A percentile compares a stretch with the other conserved stretches of the same genome.
Conservation (phyloP, 2,888 invertebrate species). For the Orchesella flavescens region DNA sequence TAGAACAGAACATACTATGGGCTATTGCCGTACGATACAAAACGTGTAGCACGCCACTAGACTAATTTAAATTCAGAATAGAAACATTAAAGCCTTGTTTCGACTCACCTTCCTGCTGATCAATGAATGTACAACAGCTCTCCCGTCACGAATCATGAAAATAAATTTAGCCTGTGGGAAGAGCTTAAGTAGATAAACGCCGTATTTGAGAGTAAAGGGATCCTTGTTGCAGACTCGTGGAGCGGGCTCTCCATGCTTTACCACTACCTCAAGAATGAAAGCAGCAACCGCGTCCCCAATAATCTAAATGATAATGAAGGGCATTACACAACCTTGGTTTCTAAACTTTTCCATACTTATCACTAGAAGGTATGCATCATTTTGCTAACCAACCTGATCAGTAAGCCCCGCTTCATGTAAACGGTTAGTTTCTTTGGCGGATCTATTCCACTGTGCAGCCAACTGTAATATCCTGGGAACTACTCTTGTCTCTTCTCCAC, state of each 20-base stretch:
- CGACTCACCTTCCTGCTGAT: slow-evolving; percentile 89
- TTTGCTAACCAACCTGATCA: slow-evolving; percentile 80
- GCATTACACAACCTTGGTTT: background rate
- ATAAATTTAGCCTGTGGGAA: slow-evolving; percentile 99
- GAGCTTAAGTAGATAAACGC: slow-evolving; percentile 92
- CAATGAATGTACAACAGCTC: slow-evolving; percentile 98
- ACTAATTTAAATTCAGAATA: background rate
- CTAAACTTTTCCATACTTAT: no score
- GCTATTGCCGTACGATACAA: no score
- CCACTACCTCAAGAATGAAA: slow-evolving; percentile 96
- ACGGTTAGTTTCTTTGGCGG: slow-evolving; percentile 91
- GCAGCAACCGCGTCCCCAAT: slow-evolving; percentile 96
- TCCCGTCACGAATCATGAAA: slow-evolving; percentile 98
- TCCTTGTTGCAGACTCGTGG: slow-evolving; percentile 98
- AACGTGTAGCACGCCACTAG: background rate
- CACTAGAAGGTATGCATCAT: background rate
- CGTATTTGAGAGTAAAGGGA: slow-evolving; percentile 97
- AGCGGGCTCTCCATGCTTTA: slow-evolving; percentile 95
- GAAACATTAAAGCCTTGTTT: no score
- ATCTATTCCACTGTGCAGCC: slow-evolving; percentile 95
- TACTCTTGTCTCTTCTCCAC: slow-evolving; percentile 97
- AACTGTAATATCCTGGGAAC: slow-evolving; percentile 97
- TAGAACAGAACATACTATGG: no score
- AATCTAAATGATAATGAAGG: slow-evolving; percentile 76
- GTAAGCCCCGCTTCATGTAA: slow-evolving; percentile 95